Percentiles rank a stretch among this genome's conserved stretches.
These are phyloP conservation scores for Dicyrtoma fusca DNA, from an alignment of 2,888 invertebrate genomes.

Conservation along the genomic window DNA sequence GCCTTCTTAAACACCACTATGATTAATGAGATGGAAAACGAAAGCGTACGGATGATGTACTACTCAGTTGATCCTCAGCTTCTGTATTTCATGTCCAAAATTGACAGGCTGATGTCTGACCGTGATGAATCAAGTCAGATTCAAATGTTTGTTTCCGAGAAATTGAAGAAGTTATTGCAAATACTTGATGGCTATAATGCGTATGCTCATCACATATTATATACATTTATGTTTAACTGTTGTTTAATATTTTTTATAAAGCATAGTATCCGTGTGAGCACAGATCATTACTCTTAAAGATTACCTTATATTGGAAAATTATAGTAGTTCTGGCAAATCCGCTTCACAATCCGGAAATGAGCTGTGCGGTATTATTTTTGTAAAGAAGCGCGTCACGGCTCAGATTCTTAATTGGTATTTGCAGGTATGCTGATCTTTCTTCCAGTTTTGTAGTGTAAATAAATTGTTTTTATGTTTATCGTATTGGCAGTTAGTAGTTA, in stretches of 20 bases:
- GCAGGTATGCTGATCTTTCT: constrained; percentile 17
- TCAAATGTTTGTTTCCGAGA: constrained; percentile 62
- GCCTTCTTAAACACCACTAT: neutral
- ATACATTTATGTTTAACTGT: neutral
- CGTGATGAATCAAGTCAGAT: constrained; percentile 11
- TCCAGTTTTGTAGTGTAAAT: too few species aligned
- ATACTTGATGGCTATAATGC: constrained; percentile 67
- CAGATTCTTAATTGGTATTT: constrained; percentile 46
- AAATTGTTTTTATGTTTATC: too few species aligned
- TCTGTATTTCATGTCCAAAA: constrained; percentile 16
- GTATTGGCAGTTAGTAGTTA: too few species aligned
- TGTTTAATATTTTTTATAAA: neutral
- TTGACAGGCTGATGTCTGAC: constrained; percentile 1
- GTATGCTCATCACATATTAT: neutral
- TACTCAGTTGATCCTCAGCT: constrained; percentile 20
- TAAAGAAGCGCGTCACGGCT: constrained; percentile 69
- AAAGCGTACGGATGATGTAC: neutral
- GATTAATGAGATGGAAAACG: neutral
- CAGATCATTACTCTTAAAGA: neutral
- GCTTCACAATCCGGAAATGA: constrained; percentile 58
- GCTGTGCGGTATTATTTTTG: constrained; percentile 74
- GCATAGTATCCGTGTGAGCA: neutral
- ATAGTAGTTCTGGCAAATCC: too few species aligned
- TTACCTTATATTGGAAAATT: too few species aligned
- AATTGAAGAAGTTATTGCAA: constrained; percentile 67